These are phyloP conservation scores for Limnephilus auricula DNA, from an alignment of 2,888 invertebrate genomes.

Conservation along the genomic window DNA sequence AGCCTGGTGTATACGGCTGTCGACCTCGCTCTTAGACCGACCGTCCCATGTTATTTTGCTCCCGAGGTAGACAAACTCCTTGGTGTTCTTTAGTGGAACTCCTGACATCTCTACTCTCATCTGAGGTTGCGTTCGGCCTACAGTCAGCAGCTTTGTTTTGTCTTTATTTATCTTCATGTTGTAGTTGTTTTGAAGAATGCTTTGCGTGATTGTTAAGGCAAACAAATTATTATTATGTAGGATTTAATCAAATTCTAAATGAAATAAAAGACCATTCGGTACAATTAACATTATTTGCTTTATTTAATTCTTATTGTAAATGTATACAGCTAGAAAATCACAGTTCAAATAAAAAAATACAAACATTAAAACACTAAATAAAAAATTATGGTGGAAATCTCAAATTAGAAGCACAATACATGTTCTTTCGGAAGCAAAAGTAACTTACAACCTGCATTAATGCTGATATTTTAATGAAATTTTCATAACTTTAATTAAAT, in stretches of 20 bases:
- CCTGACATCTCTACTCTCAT: no score
- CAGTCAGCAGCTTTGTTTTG: no score
- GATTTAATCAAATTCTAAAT: background rate
- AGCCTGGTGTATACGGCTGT: no score
- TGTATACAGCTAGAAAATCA: slow-evolving; percentile 81
- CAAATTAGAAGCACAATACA: slow-evolving; percentile 64
- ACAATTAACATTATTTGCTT: slow-evolving; percentile 74
- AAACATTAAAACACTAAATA: slow-evolving; percentile 67
- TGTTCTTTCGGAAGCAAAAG: slow-evolving; percentile 65
- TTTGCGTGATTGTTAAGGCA: no score
- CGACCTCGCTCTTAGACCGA: no score
- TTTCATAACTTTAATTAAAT: slow-evolving; percentile 10
- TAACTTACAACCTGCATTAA: slow-evolving; percentile 41
- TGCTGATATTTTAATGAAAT: slow-evolving; percentile 6
- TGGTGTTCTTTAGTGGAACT: no score
- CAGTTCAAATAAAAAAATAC: slow-evolving; percentile 78
- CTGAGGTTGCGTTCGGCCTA: no score
- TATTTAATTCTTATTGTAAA: slow-evolving; percentile 76
- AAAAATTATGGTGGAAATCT: slow-evolving; percentile 65
- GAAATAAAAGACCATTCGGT: slow-evolving; percentile 57
- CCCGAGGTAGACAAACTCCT: no score
- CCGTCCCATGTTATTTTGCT: no score
- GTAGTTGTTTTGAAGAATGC: no score
- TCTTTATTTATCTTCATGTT: no score
- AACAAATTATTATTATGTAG: background rate